phyloP scores from a whole-genome alignment of 2,797 vertebrate genomes.

The Buphagus erythrorhynchus region DNA sequence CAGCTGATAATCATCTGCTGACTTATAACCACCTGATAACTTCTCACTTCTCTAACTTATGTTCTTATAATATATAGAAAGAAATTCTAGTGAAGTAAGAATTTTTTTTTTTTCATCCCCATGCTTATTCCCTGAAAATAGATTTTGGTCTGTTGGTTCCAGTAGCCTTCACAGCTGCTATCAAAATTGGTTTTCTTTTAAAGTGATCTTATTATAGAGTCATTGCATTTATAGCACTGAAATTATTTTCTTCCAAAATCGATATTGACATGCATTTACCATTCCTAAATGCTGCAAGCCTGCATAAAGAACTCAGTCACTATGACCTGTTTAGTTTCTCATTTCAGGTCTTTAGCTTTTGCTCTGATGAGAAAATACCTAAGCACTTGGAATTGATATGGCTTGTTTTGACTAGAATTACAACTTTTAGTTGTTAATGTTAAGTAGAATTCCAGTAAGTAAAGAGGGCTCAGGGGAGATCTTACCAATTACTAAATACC shows the following conservation, averaged over 20 bases:
- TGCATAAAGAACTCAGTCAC: not conserved
- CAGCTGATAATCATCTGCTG: not conserved
- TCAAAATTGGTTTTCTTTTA: not conserved
- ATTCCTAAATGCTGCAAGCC: not conserved
- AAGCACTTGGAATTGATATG: not conserved
- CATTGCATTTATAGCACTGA: not conserved
- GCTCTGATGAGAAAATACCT: not conserved
- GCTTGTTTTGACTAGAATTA: not conserved
- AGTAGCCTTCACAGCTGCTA: not conserved
- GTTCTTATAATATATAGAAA: not conserved
- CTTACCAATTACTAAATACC: not conserved
- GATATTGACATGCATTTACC: not conserved
- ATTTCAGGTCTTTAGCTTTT: not conserved
- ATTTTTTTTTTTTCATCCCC: not conserved
- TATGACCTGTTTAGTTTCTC: not conserved
- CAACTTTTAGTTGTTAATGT: not conserved
- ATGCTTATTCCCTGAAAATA: not conserved
- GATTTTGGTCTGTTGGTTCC: not conserved
- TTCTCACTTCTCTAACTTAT: not conserved
- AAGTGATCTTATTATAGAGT: not conserved
- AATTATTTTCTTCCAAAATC: not conserved
- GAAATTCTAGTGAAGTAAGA: not conserved
- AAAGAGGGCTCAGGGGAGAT: not conserved
- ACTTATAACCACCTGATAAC: not conserved
- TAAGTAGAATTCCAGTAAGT: not conserved